These are phyloP conservation scores for Laterallus jamaicensis DNA, from an alignment of 2,113 vertebrate species.

Conservation along the genomic window DNA sequence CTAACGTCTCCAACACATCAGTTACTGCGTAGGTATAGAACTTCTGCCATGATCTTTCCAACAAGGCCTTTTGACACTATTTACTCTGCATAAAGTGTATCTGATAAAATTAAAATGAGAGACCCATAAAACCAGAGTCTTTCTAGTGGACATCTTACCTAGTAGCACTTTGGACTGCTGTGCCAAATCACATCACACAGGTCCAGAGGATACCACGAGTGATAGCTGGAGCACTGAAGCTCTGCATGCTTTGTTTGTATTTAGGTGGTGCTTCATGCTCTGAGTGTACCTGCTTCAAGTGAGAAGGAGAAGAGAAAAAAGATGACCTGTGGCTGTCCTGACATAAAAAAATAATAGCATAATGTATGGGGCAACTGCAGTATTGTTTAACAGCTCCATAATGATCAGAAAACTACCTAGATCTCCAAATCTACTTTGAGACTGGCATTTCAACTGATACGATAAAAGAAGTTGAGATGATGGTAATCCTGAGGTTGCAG, in stretches of 20 bases:
- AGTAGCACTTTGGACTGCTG: neutral
- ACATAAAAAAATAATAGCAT: neutral
- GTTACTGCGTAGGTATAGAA: neutral
- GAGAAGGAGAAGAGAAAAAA: neutral
- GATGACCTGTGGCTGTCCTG: neutral
- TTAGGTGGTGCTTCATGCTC: neutral
- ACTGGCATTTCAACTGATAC: neutral
- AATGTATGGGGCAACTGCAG: neutral
- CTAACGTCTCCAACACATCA: neutral
- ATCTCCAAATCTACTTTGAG: neutral
- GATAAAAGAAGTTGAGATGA: neutral
- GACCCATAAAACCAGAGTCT: neutral
- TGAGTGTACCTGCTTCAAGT: neutral
- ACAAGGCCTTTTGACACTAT: neutral
- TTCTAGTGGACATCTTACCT: neutral
- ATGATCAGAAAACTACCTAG: neutral
- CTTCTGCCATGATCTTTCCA: neutral
- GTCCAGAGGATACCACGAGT: neutral
- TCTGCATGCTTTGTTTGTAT: neutral
- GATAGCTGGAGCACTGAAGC: neutral
- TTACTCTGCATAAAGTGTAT: neutral
- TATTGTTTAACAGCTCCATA: neutral
- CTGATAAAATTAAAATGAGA: neutral
- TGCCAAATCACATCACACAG: neutral
- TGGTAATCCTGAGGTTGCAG: neutral